Evolutionary conservation across 2,113 vertebrate genomes (phyloP).

Genomic region (Donacobius atricapilla): DNA sequence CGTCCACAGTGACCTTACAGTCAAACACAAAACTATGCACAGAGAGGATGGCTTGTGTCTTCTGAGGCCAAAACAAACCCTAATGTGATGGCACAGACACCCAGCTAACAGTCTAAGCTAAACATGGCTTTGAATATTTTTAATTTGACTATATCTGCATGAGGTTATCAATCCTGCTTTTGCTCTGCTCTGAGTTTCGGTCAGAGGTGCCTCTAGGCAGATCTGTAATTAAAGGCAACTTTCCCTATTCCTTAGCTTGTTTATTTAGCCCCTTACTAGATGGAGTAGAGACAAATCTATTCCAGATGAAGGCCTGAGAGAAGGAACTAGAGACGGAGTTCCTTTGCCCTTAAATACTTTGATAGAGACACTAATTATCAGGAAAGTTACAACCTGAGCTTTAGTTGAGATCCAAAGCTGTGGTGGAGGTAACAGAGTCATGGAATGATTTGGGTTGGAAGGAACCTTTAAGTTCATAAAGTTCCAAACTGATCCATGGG

Average conservation of each 20-base stretch:
- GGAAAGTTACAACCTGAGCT: background rate
- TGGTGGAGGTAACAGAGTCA: background rate
- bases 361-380: background rate
- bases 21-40: background rate
- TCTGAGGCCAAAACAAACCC: background rate
- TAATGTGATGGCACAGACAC: background rate
- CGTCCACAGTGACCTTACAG: background rate
- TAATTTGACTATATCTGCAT: background rate
- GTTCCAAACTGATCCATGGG: background rate
- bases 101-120: background rate
- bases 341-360: background rate
- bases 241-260: background rate
- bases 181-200: background rate
- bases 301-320: background rate
- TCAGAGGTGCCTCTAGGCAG: background rate
- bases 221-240: background rate
- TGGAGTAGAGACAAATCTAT: background rate
- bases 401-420: background rate
- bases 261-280: background rate
- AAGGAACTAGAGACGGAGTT: background rate
- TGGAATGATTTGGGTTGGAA: background rate
- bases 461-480: background rate
- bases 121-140: background rate
- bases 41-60: background rate
- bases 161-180: background rate